A percentile compares a stretch with the other conserved stretches of the same genome.
Conservation (phyloP, 2,113 vertebrate species). For the Alethe castanea region DNA sequence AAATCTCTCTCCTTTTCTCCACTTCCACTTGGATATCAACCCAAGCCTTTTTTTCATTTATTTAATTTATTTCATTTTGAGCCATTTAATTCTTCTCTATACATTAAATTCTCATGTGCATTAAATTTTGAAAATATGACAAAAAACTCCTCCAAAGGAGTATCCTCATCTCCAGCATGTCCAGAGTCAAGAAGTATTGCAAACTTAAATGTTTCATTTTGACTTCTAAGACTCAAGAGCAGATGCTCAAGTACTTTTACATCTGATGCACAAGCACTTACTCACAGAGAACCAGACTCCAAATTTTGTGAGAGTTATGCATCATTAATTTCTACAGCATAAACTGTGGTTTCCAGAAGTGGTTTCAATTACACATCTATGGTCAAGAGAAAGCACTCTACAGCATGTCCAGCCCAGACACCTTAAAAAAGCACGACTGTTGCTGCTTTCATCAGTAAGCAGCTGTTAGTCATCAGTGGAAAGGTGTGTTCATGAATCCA, state of each 20-base stretch:
- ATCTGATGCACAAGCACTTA: not conserved
- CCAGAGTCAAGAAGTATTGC: not conserved
- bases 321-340: not conserved
- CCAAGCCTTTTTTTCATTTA: not conserved
- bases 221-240: not conserved
- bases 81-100: not conserved
- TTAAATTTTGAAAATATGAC: not conserved
- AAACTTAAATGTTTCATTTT: not conserved
- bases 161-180: not conserved
- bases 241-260: not conserved
- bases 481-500: not conserved
- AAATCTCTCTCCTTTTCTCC: not conserved
- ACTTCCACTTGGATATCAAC: not conserved
- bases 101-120: not conserved
- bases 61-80: not conserved
- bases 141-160: not conserved
- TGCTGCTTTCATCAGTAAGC: not conserved
- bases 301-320: not conserved
- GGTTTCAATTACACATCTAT: not conserved
- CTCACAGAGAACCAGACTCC: not conserved
- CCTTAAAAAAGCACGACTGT: not conserved
- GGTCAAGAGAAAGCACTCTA: not conserved
- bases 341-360: not conserved
- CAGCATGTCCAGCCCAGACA: not conserved
- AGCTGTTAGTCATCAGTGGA: not conserved